phyloP scores from a whole-genome alignment of 2,888 invertebrate species.

The Acrobasis repandana region DNA sequence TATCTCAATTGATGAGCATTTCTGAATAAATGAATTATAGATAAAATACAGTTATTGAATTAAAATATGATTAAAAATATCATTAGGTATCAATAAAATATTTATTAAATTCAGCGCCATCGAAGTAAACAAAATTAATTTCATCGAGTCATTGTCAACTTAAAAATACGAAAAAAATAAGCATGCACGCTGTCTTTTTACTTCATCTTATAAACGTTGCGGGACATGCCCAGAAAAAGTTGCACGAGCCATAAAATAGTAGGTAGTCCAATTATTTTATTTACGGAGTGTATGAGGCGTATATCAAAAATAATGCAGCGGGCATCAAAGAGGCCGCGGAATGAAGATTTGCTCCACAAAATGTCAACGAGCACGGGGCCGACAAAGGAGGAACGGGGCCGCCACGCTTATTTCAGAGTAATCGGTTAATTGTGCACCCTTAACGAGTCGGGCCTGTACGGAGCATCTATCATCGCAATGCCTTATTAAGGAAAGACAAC shows the following conservation, averaged over 20 bases:
- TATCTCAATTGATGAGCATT: too few relatives aligned
- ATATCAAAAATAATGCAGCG: constrained; percentile 71
- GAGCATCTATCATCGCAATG: constrained; percentile 24
- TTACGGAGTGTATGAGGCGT: constrained; percentile 51
- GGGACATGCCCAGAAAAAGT: constrained; percentile 27
- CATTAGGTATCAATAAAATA: too few relatives aligned
- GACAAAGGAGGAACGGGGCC: constrained; percentile 65
- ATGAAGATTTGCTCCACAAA: constrained; percentile 80
- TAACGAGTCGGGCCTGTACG: constrained; percentile 46
- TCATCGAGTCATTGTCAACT: constrained; percentile 2
- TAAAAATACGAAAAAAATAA: constrained; percentile 4
- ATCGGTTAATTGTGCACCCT: constrained; percentile 70
- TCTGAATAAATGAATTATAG: too few relatives aligned
- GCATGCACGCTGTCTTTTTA: constrained; percentile 13
- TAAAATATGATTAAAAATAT: too few relatives aligned
- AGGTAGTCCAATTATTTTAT: constrained; percentile 40
- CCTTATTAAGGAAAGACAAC: constrained; percentile 22
- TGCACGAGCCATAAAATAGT: constrained; percentile 22
- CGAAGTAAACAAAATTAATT: constrained; percentile 5
- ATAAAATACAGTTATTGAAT: too few relatives aligned
- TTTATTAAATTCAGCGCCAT: background rate
- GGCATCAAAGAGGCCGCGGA: constrained; percentile 75
- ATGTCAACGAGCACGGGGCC: constrained; percentile 71
- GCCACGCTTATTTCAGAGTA: constrained; percentile 66
- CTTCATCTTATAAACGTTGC: constrained; percentile 12